phyloP scores from a whole-genome alignment of 2,888 invertebrate species.

The Chouioia cunea region DNA sequence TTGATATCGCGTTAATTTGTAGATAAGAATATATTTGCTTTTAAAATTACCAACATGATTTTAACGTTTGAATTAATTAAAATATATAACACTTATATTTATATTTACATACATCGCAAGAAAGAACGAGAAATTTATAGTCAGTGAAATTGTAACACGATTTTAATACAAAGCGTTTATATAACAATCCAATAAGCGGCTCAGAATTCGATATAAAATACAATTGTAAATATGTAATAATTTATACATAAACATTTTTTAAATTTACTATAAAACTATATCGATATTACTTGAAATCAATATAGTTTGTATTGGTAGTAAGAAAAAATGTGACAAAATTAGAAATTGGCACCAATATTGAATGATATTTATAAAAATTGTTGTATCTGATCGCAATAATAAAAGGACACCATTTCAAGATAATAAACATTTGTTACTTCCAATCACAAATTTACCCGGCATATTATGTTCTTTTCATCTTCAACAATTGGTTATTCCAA shows the following conservation, averaged over 20 bases:
- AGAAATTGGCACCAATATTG: slow-evolving; percentile 25
- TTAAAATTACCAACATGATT: slow-evolving; percentile 6
- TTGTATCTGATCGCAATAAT: slow-evolving; percentile 41
- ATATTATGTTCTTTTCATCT: too few relatives aligned
- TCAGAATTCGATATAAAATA: slow-evolving; percentile 37
- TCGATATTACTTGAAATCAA: slow-evolving; percentile 10
- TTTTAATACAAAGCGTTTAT: background rate
- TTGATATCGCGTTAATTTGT: slow-evolving; percentile 28
- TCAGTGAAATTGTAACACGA: slow-evolving; percentile 3
- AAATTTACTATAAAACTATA: slow-evolving; percentile 33
- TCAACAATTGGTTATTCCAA: too few relatives aligned
- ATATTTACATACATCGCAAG: slow-evolving; percentile 14
- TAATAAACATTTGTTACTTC: background rate
- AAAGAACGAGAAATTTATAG: slow-evolving; percentile 1
- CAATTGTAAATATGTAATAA: slow-evolving; percentile 44
- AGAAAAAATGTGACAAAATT: slow-evolving; percentile 11
- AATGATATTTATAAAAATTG: slow-evolving; percentile 29
- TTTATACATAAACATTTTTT: slow-evolving; percentile 44
- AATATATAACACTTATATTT: slow-evolving; percentile 3
- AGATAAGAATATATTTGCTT: slow-evolving; percentile 19
- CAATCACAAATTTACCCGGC: too few relatives aligned
- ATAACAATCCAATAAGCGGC: slow-evolving; percentile 22
- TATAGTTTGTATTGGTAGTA: slow-evolving; percentile 24
- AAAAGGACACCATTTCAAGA: slow-evolving; percentile 35
- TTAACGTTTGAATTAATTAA: slow-evolving; percentile 6